These are phyloP conservation scores for Myotis davidii DNA, from an alignment of 2,113 vertebrate genomes.

Conservation along the genomic window DNA sequence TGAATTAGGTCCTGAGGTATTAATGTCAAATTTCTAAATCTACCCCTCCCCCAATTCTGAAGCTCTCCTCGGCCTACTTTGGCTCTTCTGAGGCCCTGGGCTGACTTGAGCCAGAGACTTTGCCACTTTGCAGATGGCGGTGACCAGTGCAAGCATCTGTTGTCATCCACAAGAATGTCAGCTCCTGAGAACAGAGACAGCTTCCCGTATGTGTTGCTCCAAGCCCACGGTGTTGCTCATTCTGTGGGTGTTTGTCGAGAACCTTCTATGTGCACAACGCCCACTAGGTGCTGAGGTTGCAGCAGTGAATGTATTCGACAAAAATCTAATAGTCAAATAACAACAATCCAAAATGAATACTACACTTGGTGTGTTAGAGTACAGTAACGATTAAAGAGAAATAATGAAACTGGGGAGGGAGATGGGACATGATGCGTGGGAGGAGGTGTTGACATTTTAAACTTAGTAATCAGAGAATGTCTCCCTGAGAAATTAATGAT, in stretches of 20 bases:
- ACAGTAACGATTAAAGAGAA: too few species aligned
- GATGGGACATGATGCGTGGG: rapidly evolving
- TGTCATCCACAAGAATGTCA: neutral
- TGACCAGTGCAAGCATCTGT: rapidly evolving
- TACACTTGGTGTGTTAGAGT: too few species aligned
- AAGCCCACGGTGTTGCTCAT: neutral
- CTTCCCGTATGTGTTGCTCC: neutral
- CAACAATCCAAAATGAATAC: rapidly evolving
- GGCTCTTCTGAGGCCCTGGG: neutral
- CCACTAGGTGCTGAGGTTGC: too few species aligned
- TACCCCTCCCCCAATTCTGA: neutral
- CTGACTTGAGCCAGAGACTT: neutral
- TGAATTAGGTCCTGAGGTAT: constrained; percentile 60
- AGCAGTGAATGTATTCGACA: neutral
- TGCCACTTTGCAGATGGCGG: neutral
- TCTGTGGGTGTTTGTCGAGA: rapidly evolving
- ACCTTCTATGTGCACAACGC: neutral
- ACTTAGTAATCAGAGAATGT: rapidly evolving
- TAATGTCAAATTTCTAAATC: constrained; percentile 38
- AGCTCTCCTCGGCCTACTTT: neutral
- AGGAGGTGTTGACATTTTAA: neutral
- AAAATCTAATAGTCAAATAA: neutral
- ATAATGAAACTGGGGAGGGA: neutral
- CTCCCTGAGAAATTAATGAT: neutral
- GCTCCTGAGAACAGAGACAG: neutral